Percentiles rank a stretch among this genome's conserved stretches.
phyloP scores from a whole-genome alignment of 2,888 invertebrate genomes.

The Tillus elongatus region DNA sequence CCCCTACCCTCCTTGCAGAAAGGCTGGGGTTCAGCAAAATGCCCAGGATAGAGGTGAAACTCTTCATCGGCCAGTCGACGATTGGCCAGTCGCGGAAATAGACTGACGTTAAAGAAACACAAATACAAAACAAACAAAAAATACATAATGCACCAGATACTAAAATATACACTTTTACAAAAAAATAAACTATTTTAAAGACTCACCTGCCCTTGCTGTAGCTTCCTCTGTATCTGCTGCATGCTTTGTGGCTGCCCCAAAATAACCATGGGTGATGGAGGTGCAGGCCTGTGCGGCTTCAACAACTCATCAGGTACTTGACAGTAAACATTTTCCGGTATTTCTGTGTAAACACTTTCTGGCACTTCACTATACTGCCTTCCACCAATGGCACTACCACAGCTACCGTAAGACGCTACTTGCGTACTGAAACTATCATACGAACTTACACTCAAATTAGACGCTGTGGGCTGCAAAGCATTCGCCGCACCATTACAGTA shows the following conservation, averaged over 20 bases:
- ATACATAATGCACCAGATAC: no score
- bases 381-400: slow-evolving; percentile 22
- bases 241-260: slow-evolving; percentile 37
- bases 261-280: slow-evolving; percentile 34
- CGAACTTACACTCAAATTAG: slow-evolving; percentile 10
- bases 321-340: slow-evolving; percentile 39
- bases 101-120: no score
- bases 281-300: slow-evolving; percentile 40
- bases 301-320: slow-evolving; percentile 34
- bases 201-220: slow-evolving; percentile 38
- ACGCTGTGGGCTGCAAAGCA: background rate
- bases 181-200: no score
- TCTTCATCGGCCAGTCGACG: no score
- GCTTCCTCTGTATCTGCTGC: slow-evolving; percentile 41
- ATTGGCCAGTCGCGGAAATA: no score
- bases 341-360: slow-evolving; percentile 36
- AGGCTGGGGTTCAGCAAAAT: no score
- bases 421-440: slow-evolving; percentile 20
- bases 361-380: slow-evolving; percentile 30
- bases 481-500: slow-evolving; percentile 12
- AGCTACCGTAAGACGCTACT: slow-evolving; percentile 19
- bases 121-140: no score
- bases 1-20: no score
- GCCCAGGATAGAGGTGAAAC: no score
- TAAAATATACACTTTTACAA: no score